phyloP scores from a whole-genome alignment of 2,797 vertebrate species.

The Chrosomus eos region DNA sequence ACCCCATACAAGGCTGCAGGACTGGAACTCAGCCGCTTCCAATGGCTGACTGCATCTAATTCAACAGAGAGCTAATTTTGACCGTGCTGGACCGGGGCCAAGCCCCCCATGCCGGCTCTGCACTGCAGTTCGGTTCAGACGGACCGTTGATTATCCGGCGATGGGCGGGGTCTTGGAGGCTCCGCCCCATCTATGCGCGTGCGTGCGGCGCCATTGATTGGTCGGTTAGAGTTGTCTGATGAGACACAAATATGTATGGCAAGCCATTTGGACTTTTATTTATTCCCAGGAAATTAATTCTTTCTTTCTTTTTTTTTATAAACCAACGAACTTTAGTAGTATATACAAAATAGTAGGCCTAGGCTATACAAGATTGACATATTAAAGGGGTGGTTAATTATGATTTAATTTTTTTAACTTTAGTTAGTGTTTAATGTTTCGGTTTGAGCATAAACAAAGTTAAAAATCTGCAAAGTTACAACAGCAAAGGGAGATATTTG shows the following conservation, averaged over 20 bases:
- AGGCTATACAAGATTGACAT: no score
- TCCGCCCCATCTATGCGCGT: slow-evolving; percentile 37
- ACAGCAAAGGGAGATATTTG: no score
- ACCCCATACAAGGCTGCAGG: slow-evolving; percentile 40
- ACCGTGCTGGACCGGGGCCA: slow-evolving; percentile 54
- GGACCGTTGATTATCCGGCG: slow-evolving; percentile 40
- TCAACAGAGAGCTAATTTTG: slow-evolving; percentile 48
- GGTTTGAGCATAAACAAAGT: no score
- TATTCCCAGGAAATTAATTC: no score
- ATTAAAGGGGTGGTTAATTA: no score
- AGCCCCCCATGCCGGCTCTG: slow-evolving; percentile 56
- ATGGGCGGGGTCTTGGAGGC: slow-evolving; percentile 7
- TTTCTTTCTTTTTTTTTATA: no score
- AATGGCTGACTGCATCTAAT: slow-evolving; percentile 37
- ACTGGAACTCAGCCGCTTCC: slow-evolving; percentile 1
- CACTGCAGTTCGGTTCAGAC: slow-evolving; percentile 56
- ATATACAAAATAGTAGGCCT: no score
- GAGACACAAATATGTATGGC: not conserved
- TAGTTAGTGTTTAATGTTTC: no score
- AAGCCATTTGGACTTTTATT: no score
- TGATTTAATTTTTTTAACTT: no score
- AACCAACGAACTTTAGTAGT: no score
- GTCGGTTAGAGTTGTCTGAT: not conserved
- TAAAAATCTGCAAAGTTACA: no score
- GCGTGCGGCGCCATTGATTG: not conserved